phyloP scores from a whole-genome alignment of 2,888 invertebrate species.

The Harpalus rubripes region DNA sequence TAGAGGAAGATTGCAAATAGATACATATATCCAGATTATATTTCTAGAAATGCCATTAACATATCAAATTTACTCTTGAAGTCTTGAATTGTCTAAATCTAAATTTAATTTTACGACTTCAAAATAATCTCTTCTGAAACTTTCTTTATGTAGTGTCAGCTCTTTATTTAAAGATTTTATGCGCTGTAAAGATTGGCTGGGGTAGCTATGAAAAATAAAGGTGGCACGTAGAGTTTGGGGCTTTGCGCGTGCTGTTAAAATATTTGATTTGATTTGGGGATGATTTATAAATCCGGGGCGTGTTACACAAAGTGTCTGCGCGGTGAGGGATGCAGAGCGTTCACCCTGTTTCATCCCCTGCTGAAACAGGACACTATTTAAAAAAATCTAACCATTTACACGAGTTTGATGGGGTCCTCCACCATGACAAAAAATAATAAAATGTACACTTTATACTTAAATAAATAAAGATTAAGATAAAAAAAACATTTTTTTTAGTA shows the following conservation, averaged over 20 bases:
- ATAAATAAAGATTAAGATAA: no score
- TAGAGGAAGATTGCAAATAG: neutral
- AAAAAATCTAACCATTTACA: neutral
- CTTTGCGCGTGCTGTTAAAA: constrained; percentile 37
- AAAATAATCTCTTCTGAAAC: constrained; percentile 2
- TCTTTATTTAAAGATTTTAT: constrained; percentile 30
- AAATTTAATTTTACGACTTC: neutral
- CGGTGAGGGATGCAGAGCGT: neutral
- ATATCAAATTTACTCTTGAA: no score
- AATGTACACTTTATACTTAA: no score
- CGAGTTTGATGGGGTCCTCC: neutral
- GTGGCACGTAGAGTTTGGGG: constrained; percentile 8
- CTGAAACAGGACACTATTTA: neutral
- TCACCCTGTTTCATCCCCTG: constrained; percentile 13
- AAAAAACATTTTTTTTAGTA: no score
- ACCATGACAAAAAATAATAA: no score
- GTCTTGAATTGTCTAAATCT: neutral
- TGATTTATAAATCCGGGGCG: constrained; percentile 45
- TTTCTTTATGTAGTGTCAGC: constrained; percentile 28
- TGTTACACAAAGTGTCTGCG: constrained; percentile 36
- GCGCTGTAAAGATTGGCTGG: constrained; percentile 16
- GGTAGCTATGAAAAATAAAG: constrained; percentile 27
- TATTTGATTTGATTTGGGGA: constrained; percentile 52
- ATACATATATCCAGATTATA: neutral
- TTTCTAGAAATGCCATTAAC: neutral